Percentiles rank a stretch among this genome's conserved stretches.
These are phyloP conservation scores for Platysteira castanea DNA, from an alignment of 2,113 vertebrate genomes.

Conservation along the genomic window DNA sequence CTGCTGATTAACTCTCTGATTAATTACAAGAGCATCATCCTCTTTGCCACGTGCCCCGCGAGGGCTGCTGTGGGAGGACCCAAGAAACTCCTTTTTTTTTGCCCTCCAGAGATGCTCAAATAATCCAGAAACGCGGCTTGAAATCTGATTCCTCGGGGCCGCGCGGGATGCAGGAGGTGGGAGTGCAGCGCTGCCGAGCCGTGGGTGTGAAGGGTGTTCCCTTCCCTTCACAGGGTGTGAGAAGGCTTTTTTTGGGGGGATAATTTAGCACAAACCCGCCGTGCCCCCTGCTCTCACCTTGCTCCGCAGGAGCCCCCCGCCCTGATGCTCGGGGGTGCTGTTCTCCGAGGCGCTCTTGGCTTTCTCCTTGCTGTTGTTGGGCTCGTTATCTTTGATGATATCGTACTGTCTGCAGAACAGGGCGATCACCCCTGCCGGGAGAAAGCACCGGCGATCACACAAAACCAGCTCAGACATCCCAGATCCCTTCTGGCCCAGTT, in stretches of 20 bases:
- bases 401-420: slow-evolving; percentile 97
- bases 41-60: background rate
- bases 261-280: background rate
- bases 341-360: slow-evolving; percentile 93
- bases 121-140: background rate
- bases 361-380: slow-evolving; percentile 98
- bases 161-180: background rate
- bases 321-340: slow-evolving; percentile 94
- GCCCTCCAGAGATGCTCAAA: background rate
- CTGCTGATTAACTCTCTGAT: background rate
- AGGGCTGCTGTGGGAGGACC: background rate
- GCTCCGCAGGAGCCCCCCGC: slow-evolving; percentile 90
- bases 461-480: background rate
- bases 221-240: background rate
- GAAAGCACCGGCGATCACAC: background rate
- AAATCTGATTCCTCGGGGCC: background rate
- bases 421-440: slow-evolving; percentile 86
- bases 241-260: background rate
- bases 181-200: background rate
- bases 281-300: slow-evolving; percentile 75
- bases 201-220: background rate
- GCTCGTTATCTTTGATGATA: slow-evolving; percentile 97
- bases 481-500: background rate
- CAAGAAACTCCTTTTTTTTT: background rate
- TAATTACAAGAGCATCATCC: background rate